Conservation (phyloP, 2,888 invertebrate genomes). For the Platerodrilus igneus region DNA sequence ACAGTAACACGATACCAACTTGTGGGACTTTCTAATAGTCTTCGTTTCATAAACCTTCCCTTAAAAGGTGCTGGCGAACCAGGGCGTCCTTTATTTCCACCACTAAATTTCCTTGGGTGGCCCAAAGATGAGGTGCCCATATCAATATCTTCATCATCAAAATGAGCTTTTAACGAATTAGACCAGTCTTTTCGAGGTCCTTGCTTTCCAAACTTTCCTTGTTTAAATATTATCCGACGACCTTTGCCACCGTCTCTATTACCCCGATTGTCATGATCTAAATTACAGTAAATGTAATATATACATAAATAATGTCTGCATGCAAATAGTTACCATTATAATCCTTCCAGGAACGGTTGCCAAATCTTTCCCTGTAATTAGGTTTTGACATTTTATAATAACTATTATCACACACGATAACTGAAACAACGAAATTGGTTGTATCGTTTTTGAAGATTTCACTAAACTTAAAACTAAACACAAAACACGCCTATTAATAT, state of each 20-base stretch:
- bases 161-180: slow-evolving; percentile 35
- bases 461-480: no score
- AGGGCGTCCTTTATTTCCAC: slow-evolving; percentile 44
- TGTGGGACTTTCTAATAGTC: slow-evolving; percentile 51
- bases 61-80: slow-evolving; percentile 50
- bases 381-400: no score
- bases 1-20: slow-evolving; percentile 70
- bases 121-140: slow-evolving; percentile 51
- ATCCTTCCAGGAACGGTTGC: no score
- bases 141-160: slow-evolving; percentile 62
- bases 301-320: no score
- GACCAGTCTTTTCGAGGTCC: slow-evolving; percentile 26
- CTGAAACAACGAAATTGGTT: no score
- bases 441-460: no score
- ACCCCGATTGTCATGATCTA: no score
- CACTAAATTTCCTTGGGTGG: slow-evolving; percentile 10
- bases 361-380: no score
- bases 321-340: no score
- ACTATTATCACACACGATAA: no score
- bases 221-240: slow-evolving; percentile 53
- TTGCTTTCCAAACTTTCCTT: slow-evolving; percentile 48
- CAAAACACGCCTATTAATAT: no score
- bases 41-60: slow-evolving; percentile 45
- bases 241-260: background rate
- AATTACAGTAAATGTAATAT: no score